These are phyloP conservation scores for Muscina levida DNA, from an alignment of 2,888 invertebrate species.

Conservation along the genomic window DNA sequence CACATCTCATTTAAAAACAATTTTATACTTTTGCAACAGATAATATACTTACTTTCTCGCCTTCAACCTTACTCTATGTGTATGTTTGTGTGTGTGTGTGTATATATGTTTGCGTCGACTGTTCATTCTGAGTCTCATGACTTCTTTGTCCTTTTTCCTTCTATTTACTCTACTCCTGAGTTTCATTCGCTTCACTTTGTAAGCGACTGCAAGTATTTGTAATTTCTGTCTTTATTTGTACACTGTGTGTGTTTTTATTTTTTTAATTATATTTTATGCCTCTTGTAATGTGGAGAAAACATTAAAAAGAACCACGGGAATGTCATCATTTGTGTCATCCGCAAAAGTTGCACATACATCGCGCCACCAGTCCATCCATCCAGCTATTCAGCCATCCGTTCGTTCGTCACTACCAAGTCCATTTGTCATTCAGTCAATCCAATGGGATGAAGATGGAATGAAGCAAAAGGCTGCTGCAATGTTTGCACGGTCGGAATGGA, in stretches of 20 bases:
- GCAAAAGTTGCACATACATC: not conserved
- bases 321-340: slow-evolving; percentile 49
- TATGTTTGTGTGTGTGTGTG: too few species aligned
- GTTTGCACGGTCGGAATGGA: not conserved
- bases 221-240: not conserved
- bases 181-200: not conserved
- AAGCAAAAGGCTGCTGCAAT: not conserved
- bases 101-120: too few species aligned
- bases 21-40: slow-evolving; percentile 25
- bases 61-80: not conserved
- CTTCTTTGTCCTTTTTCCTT: not conserved
- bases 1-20: slow-evolving; percentile 28
- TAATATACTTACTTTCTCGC: not conserved
- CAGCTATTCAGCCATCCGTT: too few species aligned
- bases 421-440: slow-evolving; percentile 25
- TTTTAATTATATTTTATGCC: slow-evolving; percentile 64
- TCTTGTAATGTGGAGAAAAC: slow-evolving; percentile 51
- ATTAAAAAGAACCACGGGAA: slow-evolving; percentile 39
- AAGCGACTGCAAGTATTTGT: slow-evolving; percentile 4
- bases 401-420: too few species aligned
- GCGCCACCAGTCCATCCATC: too few species aligned
- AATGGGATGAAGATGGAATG: not conserved
- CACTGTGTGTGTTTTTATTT: slow-evolving; percentile 43
- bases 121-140: not conserved
- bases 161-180: slow-evolving; percentile 9